Evolutionary conservation across 2,888 invertebrate genomes (phyloP), one percentile per base, ranked within the genome.

Genomic region (Lymantria monacha): DNA sequence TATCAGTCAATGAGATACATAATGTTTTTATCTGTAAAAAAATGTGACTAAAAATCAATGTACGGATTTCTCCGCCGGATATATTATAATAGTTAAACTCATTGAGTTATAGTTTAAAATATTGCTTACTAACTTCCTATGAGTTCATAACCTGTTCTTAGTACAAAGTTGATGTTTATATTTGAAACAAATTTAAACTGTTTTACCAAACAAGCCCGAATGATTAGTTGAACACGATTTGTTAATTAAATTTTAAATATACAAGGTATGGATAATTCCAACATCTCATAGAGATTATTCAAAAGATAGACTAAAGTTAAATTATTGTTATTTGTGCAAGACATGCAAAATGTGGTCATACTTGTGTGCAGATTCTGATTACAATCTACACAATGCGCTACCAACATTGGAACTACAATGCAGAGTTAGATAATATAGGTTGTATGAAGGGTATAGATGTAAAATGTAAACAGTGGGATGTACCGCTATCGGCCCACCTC

Each of bases 401-500:
- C 49, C 51, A 37, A 48, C 49, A 54, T 42, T 37, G 33, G 12
- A 48, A 59, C 48, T 50, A 55, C 53, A 49, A 61, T 41, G 48
- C 47, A 42, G 49, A 51, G 49, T 61, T 59, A 57, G 46, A 55
- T 60, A 55, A 60, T 54, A 59, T 50, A 59, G 57, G 53, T 45
- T 50, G 48, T 52, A 45, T 43, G 41, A 44, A 54, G 33, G 22
- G 13, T 56, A 54, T 44, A 54, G 48, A 52, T 55, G 55, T 61
- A 46, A 53, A 56, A 65, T 62, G 57, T 65, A 67, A 66, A 65
- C 61, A 63, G 74, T 69, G 79, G 75, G 74, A 77, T 72, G 83
- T 77, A 79, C 81, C 79, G 84, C 79, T 81, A 78, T 81, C 79
- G 75, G 72, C 63, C 72, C 72, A 64, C 66, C 70, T 69, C 66